Evolutionary conservation across 37 sponge, comb jelly and placozoan species (phyloP), one percentile per base, ranked within the genome.

Genomic region (Mnemiopsis leidyi): DNA sequence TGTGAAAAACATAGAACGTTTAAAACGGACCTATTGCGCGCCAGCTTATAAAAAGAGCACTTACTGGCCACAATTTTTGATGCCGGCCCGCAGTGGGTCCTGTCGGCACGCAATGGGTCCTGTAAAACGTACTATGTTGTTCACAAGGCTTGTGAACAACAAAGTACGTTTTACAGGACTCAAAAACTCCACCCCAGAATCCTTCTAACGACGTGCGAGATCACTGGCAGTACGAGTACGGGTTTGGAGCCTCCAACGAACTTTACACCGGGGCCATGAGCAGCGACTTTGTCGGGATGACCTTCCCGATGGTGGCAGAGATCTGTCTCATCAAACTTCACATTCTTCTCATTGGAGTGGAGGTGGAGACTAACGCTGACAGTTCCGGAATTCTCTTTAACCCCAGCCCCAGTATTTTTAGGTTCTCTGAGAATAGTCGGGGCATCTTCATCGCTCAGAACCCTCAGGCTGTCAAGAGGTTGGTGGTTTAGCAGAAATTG

Each of bases 251-350:
- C 9, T 48, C 67, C 61, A 85, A 85, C 25, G 90, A 85, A 25
- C 90, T 85, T 21, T 85, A 85, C 68, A 85, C 90, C 16, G 90
- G 90, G n/a, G 67, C 90, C 0, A 85, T 85, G 68, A 48, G 67
- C 24, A 85, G 90, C 23, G 90, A 85, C 31, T 85, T 85, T 21
- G 67, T 85, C 28, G 90, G 90, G 0, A 85, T 85, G 90, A 85
- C 61, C 23, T 85, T 85, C 67, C 90, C 90, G 1, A 40, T 48
- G 71, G 75, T 69, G 31, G 93, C 93, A 5, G 75, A 92, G 75
- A 69, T 92, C n/a, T 92, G 93, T 69, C 93, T 92, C 32, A 69
- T 92, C 16, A 92, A 92, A 34, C 93, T 92, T 26, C 75, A 92
- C 30, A 92, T 69, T 40, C 29, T 85, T 28, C 61, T 85, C n/a